A percentile compares a stretch with the other conserved stretches of the same genome.
These are phyloP conservation scores for Drosophila sulfurigaster DNA, from an alignment of 1,140 invertebrate genomes.

Conservation along the genomic window DNA sequence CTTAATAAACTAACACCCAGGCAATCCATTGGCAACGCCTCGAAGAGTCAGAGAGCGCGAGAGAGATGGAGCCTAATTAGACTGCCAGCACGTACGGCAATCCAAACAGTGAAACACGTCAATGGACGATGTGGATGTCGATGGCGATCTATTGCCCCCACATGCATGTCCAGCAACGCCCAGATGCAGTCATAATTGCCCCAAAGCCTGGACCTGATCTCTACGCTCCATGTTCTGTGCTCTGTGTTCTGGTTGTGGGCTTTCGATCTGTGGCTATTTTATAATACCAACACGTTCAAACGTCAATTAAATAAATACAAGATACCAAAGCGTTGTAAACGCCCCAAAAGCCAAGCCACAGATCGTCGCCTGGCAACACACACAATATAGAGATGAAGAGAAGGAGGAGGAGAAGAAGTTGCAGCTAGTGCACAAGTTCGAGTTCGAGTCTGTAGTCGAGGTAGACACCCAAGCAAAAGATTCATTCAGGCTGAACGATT, in stretches of 20 bases:
- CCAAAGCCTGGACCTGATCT: constrained; percentile 35
- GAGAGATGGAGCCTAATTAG: constrained; percentile 57
- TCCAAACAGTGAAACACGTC: constrained; percentile 62
- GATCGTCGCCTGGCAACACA: constrained; percentile 24
- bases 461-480: constrained; percentile 55
- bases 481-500: constrained; percentile 75
- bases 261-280: constrained; percentile 63
- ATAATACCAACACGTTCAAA: constrained; percentile 81
- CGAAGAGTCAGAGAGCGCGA: not conserved
- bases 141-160: constrained; percentile 76
- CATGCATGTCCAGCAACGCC: constrained; percentile 80
- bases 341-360: constrained; percentile 57
- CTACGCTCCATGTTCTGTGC: not conserved
- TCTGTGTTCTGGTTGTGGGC: constrained; percentile 7
- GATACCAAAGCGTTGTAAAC: constrained; percentile 83
- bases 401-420: not conserved
- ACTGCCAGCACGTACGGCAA: constrained; percentile 74
- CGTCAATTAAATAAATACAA: constrained; percentile 83
- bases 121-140: constrained; percentile 23
- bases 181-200: constrained; percentile 77
- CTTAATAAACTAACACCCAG: constrained; percentile 81
- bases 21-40: constrained; percentile 47
- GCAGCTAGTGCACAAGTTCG: not conserved
- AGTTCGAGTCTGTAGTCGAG: not conserved
- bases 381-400: not conserved